phyloP scores from a whole-genome alignment of 1,140 invertebrate genomes.

The Eupristina koningsbergeri region DNA sequence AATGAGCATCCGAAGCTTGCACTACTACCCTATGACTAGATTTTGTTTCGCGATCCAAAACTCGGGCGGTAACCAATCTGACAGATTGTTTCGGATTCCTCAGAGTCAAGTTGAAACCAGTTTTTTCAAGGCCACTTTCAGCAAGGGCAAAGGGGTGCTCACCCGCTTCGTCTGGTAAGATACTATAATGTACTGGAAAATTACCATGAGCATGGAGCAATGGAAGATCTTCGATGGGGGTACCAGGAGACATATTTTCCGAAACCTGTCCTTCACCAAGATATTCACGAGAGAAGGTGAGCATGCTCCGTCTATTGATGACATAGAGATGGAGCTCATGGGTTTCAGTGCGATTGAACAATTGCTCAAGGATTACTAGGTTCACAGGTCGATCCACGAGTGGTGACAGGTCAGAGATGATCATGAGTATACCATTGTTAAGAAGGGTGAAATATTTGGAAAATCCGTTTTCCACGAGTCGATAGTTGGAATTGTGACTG shows the following conservation, averaged over 20 bases:
- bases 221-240: slow-evolving; percentile 79
- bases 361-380: slow-evolving; percentile 85
- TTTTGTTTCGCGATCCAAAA: slow-evolving; percentile 82
- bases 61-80: slow-evolving; percentile 80
- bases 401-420: slow-evolving; percentile 85
- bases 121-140: slow-evolving; percentile 74
- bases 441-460: slow-evolving; percentile 89
- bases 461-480: slow-evolving; percentile 83
- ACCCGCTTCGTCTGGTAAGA: slow-evolving; percentile 81
- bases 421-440: slow-evolving; percentile 92
- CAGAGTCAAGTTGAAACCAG: slow-evolving; percentile 76
- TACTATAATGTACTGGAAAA: slow-evolving; percentile 82
- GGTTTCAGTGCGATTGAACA: slow-evolving; percentile 83
- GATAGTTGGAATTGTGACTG: slow-evolving; percentile 75
- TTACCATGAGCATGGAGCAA: slow-evolving; percentile 75
- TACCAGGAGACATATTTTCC: slow-evolving; percentile 83
- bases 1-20: slow-evolving; percentile 82
- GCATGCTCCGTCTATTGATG: slow-evolving; percentile 84
- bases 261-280: slow-evolving; percentile 79
- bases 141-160: slow-evolving; percentile 81
- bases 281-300: slow-evolving; percentile 81
- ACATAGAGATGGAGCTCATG: slow-evolving; percentile 87
- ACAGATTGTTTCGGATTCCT: slow-evolving; percentile 76
- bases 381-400: slow-evolving; percentile 86
- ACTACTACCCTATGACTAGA: slow-evolving; percentile 73